These are phyloP conservation scores for Leucozona laternaria DNA, from an alignment of 2,888 invertebrate genomes.

Conservation along the genomic window DNA sequence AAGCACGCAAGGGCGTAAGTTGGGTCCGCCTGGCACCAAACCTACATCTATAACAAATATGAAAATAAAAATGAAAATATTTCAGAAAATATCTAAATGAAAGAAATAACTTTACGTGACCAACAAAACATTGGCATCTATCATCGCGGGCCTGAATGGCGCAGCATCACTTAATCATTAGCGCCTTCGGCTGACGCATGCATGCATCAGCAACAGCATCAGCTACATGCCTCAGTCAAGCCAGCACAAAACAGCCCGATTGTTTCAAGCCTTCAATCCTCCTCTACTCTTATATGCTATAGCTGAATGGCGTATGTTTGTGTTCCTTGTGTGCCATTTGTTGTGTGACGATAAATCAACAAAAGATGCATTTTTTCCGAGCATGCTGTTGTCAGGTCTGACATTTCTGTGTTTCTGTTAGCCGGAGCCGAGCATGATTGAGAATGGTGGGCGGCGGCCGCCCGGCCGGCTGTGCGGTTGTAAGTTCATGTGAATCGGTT, in stretches of 20 bases:
- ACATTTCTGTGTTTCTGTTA: conserved; percentile 48
- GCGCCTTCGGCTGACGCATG: conserved; percentile 69
- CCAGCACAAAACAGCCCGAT: conserved; percentile 40
- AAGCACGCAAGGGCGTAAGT: conserved; percentile 38
- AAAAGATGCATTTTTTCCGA: conserved; percentile 73
- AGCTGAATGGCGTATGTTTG: conserved; percentile 17
- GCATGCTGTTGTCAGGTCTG: conserved; percentile 66
- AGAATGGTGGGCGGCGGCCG: conserved; percentile 53
- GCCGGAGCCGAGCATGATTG: not conserved
- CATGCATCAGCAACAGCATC: conserved; percentile 22
- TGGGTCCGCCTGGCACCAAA: conserved; percentile 27
- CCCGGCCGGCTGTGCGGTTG: no score
- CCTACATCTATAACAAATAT: conserved; percentile 35
- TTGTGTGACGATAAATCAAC: conserved; percentile 70
- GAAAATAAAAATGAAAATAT: conserved; percentile 23
- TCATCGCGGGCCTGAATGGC: conserved; percentile 60
- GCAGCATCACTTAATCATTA: conserved; percentile 75
- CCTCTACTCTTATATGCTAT: not conserved
- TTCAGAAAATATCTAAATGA: conserved; percentile 21
- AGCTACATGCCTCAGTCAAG: conserved; percentile 9
- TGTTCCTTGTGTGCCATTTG: conserved; percentile 59
- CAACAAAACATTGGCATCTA: conserved; percentile 72
- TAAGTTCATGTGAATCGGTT: conserved; percentile 56
- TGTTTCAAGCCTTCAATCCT: conserved; percentile 62
- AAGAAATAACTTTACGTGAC: conserved; percentile 64